Evolutionary conservation across 2,797 vertebrate genomes (phyloP).

Genomic region (Anabacerthia variegaticeps): DNA sequence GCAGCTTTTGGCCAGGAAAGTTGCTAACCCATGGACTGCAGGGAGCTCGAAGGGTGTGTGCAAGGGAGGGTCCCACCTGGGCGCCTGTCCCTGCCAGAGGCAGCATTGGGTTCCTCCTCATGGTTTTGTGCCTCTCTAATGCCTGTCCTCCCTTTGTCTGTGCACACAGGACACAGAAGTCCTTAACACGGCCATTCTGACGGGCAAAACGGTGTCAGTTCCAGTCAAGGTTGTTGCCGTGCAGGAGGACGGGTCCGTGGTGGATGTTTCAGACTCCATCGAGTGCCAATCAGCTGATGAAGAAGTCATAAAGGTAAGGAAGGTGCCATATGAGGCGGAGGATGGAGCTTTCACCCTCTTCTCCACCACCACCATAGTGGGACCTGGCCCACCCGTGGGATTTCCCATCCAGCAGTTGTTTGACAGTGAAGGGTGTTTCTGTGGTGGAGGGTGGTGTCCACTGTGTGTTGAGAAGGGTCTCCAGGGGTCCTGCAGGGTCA

Average conservation of each 20-base stretch:
- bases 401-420: neutral
- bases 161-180: constrained; percentile 75
- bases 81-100: neutral
- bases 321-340: rapidly evolving
- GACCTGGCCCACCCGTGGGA: neutral
- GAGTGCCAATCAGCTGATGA: constrained; percentile 79
- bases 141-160: rapidly evolving
- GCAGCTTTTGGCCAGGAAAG: neutral
- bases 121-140: neutral
- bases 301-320: constrained; percentile 78
- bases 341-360: rapidly evolving
- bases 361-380: rapidly evolving
- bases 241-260: constrained; percentile 77
- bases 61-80: neutral
- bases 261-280: constrained; percentile 68
- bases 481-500: neutral
- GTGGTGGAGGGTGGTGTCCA: rapidly evolving
- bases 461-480: rapidly evolving
- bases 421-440: neutral
- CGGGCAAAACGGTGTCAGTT: constrained; percentile 72
- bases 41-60: rapidly evolving
- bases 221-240: constrained; percentile 78
- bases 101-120: neutral
- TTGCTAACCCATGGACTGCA: rapidly evolving
- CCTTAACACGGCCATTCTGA: constrained; percentile 81